These are phyloP conservation scores for Amphimedon queenslandica DNA, from an alignment of 37 sponge, comb jelly and placozoan genomes.

Conservation along the genomic window DNA sequence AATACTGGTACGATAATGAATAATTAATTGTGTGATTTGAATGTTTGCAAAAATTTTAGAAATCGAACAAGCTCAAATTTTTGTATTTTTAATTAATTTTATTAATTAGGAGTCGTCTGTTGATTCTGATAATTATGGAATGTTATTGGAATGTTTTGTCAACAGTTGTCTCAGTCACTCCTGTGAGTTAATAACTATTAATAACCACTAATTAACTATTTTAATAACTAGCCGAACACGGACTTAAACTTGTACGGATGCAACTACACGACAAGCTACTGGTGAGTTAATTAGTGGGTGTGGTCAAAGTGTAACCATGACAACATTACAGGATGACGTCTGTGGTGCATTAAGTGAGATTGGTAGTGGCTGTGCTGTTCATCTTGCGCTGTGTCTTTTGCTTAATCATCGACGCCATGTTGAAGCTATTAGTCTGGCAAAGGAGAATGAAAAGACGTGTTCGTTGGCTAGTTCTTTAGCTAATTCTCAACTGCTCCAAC, in stretches of 20 bases:
- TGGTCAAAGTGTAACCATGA: too few relatives aligned
- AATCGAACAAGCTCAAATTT: too few relatives aligned
- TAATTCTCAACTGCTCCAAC: not conserved
- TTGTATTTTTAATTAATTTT: too few relatives aligned
- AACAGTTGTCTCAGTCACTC: not conserved
- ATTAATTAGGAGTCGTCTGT: not conserved
- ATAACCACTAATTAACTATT: too few relatives aligned
- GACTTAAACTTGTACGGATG: too few relatives aligned
- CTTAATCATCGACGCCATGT: not conserved
- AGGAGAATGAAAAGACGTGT: not conserved
- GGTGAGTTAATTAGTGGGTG: too few relatives aligned
- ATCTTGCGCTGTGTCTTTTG: not conserved
- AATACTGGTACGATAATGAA: not conserved
- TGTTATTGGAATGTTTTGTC: not conserved
- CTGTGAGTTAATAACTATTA: too few relatives aligned
- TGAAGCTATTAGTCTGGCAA: not conserved
- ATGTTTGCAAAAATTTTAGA: too few relatives aligned
- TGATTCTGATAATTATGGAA: not conserved
- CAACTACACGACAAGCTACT: too few relatives aligned
- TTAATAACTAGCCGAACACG: too few relatives aligned
- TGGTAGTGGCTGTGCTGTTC: not conserved
- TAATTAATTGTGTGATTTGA: not conserved
- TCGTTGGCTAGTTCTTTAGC: not conserved
- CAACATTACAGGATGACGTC: too few relatives aligned
- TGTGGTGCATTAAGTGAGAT: not conserved